Base-by-base conservation (phyloP, 1,140 invertebrate genomes). In the Belonocnema kinseyi region DNA sequence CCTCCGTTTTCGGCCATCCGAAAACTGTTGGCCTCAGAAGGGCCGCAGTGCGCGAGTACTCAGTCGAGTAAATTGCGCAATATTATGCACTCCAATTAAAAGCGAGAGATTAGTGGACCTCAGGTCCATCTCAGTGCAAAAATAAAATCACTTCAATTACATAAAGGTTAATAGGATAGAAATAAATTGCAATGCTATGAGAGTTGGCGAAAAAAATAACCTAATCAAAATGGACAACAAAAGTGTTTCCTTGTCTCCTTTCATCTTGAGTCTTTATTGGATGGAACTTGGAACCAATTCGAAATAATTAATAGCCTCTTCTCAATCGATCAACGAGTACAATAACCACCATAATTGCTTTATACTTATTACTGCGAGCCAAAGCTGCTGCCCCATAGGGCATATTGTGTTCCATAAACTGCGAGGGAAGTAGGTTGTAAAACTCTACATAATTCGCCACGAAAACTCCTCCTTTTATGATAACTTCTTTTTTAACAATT, bases 241-340 rank as follows among this genome's bases (percentile, higher is more conserved):
- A 84, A 78, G 82, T 80, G 76, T 74, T 81, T 82, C 73, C 53
- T 81, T 51, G 76, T 75, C 80, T 82, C 80, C 83, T 83, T 82
- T 84, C 84, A 84, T 77, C 74, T 76, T 77, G 76, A 78, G 81
- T 84, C 84, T 85, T 83, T 77, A 85, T 84, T 74, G 80, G 78
- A 5, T 33, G 26, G 26, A 33, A 33, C 26, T 74, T 77, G 73
- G 72, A 83, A 79, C 83, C 85, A 85, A 85, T 86, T 84, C 82
- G 77, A 76, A 83, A 85, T 86, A 86, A 86, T 86, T 86, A 86
- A 86, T 86, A 86, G 85, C 83, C 79, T 77, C 83, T 82, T 77
- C 80, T 77, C 74, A 76, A 83, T 86, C 82, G 80, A 85, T 85
- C 82, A 77, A 79, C 78, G 79, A 61, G 66, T 74, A 86, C 76